Evolutionary conservation across 1,140 invertebrate species (phyloP), one percentile per base, ranked within the genome.

Genomic region (Orchesella cincta): DNA sequence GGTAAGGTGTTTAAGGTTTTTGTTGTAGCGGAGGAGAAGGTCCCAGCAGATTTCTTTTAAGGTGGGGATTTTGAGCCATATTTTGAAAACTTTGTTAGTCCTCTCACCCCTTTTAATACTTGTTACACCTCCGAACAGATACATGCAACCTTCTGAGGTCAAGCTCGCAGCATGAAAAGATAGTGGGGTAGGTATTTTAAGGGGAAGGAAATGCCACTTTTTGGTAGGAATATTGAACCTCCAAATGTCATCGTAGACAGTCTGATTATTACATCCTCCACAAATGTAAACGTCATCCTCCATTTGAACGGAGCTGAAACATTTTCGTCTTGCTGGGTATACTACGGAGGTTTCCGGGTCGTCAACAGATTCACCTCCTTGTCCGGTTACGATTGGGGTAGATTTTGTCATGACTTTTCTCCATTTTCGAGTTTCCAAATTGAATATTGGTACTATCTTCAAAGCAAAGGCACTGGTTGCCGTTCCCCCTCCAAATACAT

Each of bases 31-130:
- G 20, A 95, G 79, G n/a, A 95, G 79, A 14, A 93, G 92, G 83
- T 94, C 91, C 93, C 93, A 95, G 85, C 91, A 92, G 23, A 95
- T 93, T 84, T 94, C 93, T 84, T 91, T 91, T 71, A 96, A 86
- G 85, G 92, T 93, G 73, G 94, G 94, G 85, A 95, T 90, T 80
- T 89, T 90, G 67, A 95, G 84, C 94, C 94, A 96, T 64, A 93
- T 86, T 62, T 82, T 83, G 29, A 82, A 84, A 2, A 86, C 67
- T 34, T 82, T 70, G 72, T 84, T 83, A 1, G 83, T 85, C 18
- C 86, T 79, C 2, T 34, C 73, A 36, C 82, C 83, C 2, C 78
- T 29, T 1, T 78, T 52, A 16, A 83, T 81, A 36, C 82, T 74
- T n/a, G 81, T 84, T 14, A 87, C 85, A 35, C 86, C 86, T 26